Percentiles rank a stretch among this genome's conserved stretches.
phyloP scores from a whole-genome alignment of 2,888 invertebrate species.

The Busseola fusca region DNA sequence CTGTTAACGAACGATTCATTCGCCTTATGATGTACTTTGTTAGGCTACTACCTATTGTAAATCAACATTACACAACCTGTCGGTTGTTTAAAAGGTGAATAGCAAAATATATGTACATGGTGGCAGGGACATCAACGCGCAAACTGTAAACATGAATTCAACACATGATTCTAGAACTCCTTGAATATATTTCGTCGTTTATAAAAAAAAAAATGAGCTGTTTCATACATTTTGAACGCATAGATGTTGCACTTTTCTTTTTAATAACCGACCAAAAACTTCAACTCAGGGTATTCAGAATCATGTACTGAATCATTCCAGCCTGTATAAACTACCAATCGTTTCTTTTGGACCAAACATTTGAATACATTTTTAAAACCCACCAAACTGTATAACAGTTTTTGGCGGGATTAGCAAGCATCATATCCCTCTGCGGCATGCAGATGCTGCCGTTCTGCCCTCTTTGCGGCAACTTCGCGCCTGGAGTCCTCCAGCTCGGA shows the following conservation, averaged over 20 bases:
- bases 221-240: not conserved
- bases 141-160: not conserved
- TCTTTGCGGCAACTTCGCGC: no score
- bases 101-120: not conserved
- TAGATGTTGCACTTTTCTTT: no score
- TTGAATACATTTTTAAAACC: not conserved
- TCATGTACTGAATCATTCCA: no score
- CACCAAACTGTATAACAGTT: not conserved
- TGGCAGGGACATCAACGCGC: not conserved
- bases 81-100: not conserved
- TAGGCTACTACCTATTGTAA: not conserved
- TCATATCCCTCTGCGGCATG: no score
- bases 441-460: no score
- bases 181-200: not conserved
- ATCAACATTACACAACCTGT: no score
- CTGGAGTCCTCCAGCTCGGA: no score
- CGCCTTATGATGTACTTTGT: conserved; percentile 56
- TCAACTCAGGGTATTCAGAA: no score
- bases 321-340: not conserved
- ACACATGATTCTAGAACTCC: not conserved
- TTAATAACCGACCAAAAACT: no score
- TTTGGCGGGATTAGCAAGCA: not conserved
- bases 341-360: not conserved
- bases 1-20: conserved; percentile 66
- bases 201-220: not conserved